phyloP scores from a whole-genome alignment of 2,113 vertebrate genomes.

The Monopterus albus region DNA sequence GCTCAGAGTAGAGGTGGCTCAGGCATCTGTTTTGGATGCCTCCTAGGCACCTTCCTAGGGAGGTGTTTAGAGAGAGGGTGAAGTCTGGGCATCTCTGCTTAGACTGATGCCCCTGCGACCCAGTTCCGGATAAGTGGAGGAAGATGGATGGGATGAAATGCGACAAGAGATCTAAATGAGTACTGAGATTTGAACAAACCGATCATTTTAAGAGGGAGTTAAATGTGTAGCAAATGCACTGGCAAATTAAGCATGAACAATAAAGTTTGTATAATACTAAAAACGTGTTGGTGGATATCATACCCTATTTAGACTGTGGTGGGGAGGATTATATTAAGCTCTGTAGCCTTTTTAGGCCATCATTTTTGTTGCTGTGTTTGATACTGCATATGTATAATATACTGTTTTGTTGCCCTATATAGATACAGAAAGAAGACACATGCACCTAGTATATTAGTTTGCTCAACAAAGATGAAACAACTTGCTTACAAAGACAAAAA shows the following conservation, averaged over 20 bases:
- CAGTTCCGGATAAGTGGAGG: too few species aligned
- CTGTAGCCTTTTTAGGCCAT: too few species aligned
- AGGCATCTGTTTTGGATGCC: too few species aligned
- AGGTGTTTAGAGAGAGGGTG: too few species aligned
- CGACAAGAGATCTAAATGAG: neutral
- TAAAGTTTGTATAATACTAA: too few species aligned
- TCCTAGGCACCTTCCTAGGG: too few species aligned
- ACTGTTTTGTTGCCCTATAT: neutral
- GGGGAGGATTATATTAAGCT: neutral
- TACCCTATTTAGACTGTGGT: neutral
- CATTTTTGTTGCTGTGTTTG: too few species aligned
- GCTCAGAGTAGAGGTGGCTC: too few species aligned
- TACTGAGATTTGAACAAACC: neutral
- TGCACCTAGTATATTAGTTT: neutral
- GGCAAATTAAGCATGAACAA: neutral
- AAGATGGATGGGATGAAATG: too few species aligned
- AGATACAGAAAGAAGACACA: neutral
- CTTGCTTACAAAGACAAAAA: slow-evolving; percentile 9
- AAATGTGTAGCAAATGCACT: neutral
- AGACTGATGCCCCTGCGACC: too few species aligned
- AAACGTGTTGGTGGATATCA: too few species aligned
- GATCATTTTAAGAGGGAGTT: neutral
- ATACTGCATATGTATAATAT: neutral
- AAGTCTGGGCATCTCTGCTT: too few species aligned
- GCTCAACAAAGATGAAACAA: neutral